Conservation (phyloP, 2,888 invertebrate genomes). For the Portevinia maculata region DNA sequence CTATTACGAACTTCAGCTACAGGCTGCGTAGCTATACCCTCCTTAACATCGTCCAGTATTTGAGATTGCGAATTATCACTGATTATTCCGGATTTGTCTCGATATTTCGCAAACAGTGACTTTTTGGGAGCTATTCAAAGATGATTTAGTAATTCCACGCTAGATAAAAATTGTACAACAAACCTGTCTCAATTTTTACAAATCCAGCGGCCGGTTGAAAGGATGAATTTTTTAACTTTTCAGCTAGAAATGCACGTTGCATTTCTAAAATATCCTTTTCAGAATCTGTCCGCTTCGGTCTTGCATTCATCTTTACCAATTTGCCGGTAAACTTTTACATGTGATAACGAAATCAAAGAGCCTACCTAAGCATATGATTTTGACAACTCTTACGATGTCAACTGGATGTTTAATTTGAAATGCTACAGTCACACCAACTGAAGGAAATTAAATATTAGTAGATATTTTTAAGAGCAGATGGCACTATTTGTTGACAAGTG, state of each 20-base stretch:
- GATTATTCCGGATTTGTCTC: conserved; percentile 67
- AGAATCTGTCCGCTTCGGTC: conserved; percentile 88
- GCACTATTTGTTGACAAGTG: neutral
- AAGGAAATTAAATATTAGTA: neutral
- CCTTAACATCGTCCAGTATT: conserved; percentile 4
- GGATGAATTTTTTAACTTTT: conserved; percentile 84
- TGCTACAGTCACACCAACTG: conserved; percentile 17
- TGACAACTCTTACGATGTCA: neutral
- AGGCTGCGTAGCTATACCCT: no score
- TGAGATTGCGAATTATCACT: neutral
- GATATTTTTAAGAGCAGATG: neutral
- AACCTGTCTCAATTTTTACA: conserved; percentile 81
- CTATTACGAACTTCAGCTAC: no score
- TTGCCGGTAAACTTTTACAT: conserved; percentile 2
- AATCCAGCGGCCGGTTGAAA: conserved; percentile 86
- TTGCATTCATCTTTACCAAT: conserved; percentile 84
- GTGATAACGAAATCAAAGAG: no score
- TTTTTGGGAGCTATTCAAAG: conserved; percentile 76
- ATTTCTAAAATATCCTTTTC: conserved; percentile 90
- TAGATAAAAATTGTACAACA: neutral
- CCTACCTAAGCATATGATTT: neutral
- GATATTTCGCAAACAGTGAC: conserved; percentile 80
- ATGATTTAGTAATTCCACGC: neutral
- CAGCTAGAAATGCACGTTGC: conserved; percentile 88
- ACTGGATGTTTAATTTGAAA: neutral